These are phyloP conservation scores for Ailurus styani DNA, from an alignment of 2,113 vertebrate species.

Conservation along the genomic window DNA sequence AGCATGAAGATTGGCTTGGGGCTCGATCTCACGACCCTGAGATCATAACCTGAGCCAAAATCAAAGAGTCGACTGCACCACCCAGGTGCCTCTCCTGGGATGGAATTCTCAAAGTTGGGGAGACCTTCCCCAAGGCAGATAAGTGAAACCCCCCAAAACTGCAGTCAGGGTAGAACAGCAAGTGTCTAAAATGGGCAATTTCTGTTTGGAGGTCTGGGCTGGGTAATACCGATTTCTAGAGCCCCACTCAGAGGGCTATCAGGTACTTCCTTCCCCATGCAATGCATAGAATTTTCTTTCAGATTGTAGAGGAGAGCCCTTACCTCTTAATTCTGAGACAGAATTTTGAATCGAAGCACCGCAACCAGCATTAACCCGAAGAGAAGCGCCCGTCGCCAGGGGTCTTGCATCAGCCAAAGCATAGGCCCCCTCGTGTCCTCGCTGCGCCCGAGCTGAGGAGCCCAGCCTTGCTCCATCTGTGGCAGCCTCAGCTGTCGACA, in stretches of 20 bases:
- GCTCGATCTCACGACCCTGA: background rate
- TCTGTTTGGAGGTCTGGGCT: background rate
- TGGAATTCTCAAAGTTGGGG: background rate
- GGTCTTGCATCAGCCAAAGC: background rate
- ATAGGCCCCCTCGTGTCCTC: rapidly evolving
- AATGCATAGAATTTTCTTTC: background rate
- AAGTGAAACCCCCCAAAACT: background rate
- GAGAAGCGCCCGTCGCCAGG: background rate
- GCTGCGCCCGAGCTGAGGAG: background rate
- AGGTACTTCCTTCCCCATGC: background rate
- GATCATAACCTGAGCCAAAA: background rate
- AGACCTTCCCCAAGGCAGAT: background rate
- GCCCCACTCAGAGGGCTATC: background rate
- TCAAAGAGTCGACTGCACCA: background rate
- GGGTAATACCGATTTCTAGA: background rate
- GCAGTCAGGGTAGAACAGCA: background rate
- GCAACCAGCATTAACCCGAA: too few relatives aligned
- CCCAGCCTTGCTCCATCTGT: background rate
- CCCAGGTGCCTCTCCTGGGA: background rate
- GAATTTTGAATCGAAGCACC: background rate
- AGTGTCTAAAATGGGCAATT: background rate
- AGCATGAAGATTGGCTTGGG: background rate
- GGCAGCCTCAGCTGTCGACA: background rate
- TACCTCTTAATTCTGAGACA: background rate
- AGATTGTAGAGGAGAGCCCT: background rate